Evolutionary conservation across 1,140 invertebrate species (phyloP).

Genomic region (Gyrodactylus bullatarudis): DNA sequence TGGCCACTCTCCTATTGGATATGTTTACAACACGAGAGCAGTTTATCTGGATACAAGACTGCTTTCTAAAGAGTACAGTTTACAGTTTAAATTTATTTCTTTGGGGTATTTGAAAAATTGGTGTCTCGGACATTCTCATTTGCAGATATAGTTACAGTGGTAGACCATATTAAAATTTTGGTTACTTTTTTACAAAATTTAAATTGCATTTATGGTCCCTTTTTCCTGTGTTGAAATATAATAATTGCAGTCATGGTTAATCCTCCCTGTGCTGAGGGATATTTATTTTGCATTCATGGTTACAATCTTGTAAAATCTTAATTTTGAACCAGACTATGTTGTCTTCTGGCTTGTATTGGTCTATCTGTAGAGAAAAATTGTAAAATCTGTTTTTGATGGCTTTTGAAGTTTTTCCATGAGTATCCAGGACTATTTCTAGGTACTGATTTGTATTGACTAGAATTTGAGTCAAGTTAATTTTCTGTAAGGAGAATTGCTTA

Average conservation of each 20-base stretch:
- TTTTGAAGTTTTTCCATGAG: too few species aligned
- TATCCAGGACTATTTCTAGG: too few species aligned
- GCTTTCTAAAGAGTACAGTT: not conserved
- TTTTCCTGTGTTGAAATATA: not conserved
- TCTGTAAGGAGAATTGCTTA: not conserved
- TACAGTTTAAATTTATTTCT: not conserved
- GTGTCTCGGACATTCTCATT: not conserved
- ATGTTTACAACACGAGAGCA: not conserved
- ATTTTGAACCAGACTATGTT: not conserved
- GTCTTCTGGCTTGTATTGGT: not conserved
- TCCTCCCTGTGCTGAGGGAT: not conserved
- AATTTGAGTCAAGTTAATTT: not conserved
- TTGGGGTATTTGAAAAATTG: not conserved
- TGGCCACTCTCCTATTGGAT: not conserved
- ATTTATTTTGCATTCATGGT: not conserved
- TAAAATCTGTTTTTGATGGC: too few species aligned
- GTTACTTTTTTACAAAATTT: not conserved
- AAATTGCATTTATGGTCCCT: not conserved
- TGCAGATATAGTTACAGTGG: not conserved
- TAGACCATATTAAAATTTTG: not conserved
- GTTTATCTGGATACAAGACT: not conserved
- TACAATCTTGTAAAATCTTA: not conserved
- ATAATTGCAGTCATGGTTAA: not conserved
- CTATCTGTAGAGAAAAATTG: not conserved
- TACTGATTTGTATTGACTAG: not conserved